A percentile compares a stretch with the other conserved stretches of the same genome.
These are phyloP conservation scores for Drosophila sturtevanti DNA, from an alignment of 1,140 invertebrate species.

Conservation along the genomic window DNA sequence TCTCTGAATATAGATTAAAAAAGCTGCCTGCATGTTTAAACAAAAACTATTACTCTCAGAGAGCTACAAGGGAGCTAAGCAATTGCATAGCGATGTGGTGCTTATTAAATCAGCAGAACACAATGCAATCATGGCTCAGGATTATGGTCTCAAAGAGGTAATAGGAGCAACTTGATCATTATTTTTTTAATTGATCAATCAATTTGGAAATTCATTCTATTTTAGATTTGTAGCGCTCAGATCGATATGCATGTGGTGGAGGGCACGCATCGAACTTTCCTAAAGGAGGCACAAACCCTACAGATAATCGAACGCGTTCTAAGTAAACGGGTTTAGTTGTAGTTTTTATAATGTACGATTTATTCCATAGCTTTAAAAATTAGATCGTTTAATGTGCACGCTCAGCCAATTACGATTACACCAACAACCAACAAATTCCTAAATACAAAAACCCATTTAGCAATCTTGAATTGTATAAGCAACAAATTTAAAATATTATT, in stretches of 20 bases:
- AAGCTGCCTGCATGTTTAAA: conserved; percentile 89
- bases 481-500: conserved; percentile 7
- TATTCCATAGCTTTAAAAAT: conserved; percentile 33
- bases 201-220: not conserved
- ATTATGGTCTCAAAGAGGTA: conserved; percentile 90
- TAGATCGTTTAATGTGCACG: conserved; percentile 11
- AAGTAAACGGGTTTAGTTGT: conserved; percentile 45
- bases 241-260: conserved; percentile 87
- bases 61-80: conserved; percentile 87
- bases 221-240: conserved; percentile 87
- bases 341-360: conserved; percentile 22
- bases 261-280: conserved; percentile 92
- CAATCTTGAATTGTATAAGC: conserved; percentile 14
- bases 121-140: conserved; percentile 87
- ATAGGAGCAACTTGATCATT: conserved; percentile 17
- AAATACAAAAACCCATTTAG: conserved; percentile 7
- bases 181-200: conserved; percentile 8
- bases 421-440: conserved; percentile 26
- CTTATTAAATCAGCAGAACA: conserved; percentile 92
- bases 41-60: conserved; percentile 89
- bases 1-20: conserved; percentile 83
- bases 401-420: conserved; percentile 38
- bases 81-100: conserved; percentile 88
- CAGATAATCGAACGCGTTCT: conserved; percentile 83
- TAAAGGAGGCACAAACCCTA: conserved; percentile 86